Evolutionary conservation across 2,888 invertebrate species (phyloP).

Genomic region (Hyposoter dolosus): DNA sequence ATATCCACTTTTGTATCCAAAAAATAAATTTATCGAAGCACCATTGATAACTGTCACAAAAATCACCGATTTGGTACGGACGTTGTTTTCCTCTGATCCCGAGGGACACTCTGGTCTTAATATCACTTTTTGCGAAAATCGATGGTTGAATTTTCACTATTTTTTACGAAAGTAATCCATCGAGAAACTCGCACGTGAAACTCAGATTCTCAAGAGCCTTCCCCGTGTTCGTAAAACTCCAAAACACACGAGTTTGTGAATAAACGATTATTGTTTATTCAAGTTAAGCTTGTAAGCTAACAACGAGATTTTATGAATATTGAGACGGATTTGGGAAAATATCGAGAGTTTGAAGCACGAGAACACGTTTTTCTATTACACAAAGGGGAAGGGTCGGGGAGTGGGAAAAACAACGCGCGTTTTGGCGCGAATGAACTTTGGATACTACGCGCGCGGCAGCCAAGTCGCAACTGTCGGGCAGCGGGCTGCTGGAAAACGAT

Average conservation of each 20-base stretch:
- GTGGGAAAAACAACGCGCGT: conserved; percentile 36
- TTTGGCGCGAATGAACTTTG: conserved; percentile 14
- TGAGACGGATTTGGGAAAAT: background rate
- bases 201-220: background rate
- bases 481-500: conserved; percentile 59
- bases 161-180: background rate
- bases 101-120: background rate
- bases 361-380: background rate
- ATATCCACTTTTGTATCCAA: conserved; percentile 4
- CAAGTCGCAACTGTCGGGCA: conserved; percentile 78
- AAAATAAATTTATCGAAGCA: conserved; percentile 37
- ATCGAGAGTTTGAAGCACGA: conserved; percentile 8
- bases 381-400: conserved; percentile 19
- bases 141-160: background rate
- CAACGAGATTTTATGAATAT: background rate
- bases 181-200: conserved; percentile 4
- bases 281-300: background rate
- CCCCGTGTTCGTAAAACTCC: background rate
- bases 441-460: conserved; percentile 76
- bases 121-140: background rate
- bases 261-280: conserved; percentile 6
- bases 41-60: conserved; percentile 42
- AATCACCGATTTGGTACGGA: conserved; percentile 35
- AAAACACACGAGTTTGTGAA: background rate
- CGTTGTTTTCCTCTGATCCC: conserved; percentile 13